Percentiles rank a stretch among this genome's conserved stretches.
These are phyloP conservation scores for Pogonognathellus flavescens DNA, from an alignment of 1,140 invertebrate species.

Conservation along the genomic window DNA sequence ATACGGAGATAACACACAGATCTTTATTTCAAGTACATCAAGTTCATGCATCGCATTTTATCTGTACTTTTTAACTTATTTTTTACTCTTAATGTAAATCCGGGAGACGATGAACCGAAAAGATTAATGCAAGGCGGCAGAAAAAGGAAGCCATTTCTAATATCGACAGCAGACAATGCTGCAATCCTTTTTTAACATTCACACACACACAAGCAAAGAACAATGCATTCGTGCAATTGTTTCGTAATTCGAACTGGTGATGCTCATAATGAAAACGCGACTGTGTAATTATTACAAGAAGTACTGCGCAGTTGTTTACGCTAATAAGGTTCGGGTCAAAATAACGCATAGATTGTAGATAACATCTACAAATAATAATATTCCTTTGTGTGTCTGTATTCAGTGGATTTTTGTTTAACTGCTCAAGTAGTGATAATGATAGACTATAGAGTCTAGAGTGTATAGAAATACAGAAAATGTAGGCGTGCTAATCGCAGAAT, in stretches of 20 bases:
- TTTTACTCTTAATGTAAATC: background rate
- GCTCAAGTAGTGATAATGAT: background rate
- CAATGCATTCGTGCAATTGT: background rate
- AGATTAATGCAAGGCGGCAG: conserved; percentile 45
- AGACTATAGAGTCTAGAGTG: background rate
- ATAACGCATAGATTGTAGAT: no score
- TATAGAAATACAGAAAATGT: background rate
- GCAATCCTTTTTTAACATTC: background rate
- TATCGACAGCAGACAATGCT: background rate
- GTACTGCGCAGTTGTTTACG: no score
- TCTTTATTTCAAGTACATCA: conserved; percentile 7
- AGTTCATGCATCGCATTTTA: conserved; percentile 12
- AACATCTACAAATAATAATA: no score
- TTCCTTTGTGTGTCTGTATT: background rate
- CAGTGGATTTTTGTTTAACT: background rate
- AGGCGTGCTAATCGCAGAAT: background rate
- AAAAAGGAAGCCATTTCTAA: background rate
- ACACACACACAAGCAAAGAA: background rate
- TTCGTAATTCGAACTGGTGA: no score
- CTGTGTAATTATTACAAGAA: no score
- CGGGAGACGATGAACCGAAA: conserved; percentile 27
- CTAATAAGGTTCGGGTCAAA: no score
- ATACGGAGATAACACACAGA: background rate
- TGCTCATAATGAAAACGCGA: no score
- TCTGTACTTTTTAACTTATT: conserved; percentile 4